Evolutionary conservation across 2,888 invertebrate species (phyloP), one percentile per base, ranked within the genome.

Genomic region (Macrophya alboannulata): DNA sequence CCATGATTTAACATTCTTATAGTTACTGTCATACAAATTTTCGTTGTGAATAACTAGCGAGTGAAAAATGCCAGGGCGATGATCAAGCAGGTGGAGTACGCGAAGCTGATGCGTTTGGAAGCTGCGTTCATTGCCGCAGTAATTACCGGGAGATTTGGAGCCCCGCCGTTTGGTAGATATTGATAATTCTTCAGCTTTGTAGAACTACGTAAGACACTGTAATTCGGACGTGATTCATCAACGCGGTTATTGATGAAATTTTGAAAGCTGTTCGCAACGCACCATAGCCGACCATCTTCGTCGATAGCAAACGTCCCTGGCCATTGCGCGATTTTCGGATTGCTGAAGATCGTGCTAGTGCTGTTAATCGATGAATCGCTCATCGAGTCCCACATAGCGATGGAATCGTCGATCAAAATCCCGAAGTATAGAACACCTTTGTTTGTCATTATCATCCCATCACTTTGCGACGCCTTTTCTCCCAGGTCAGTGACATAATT

Each of bases 361-460:
- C 95, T 94, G 76, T 94, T 94, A 68, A 93, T 92, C 90, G 96
- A 96, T 72, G 95, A 94, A 12, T 86, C 83, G 10, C 9, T n/a
- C n/a, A 4, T 95, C 0, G 96, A 95, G 92, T 97, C 96, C 97
- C 97, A 97, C 93, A 95, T 95, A n/a, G 96, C 96, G 81, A 97
- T 95, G 40, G 96, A 96, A 87, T 96, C 96, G 89, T 96, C 95
- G 79, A 95, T 95, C 84, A 97, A 92, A 37, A 97, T 94, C 65
- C 97, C 97, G 92, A 95, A 97, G 93, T 96, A 97, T 12, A 97
- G 94, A 8, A 95, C 92, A 4, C 97, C 97, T 25, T 94, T 94
- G n/a, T 96, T 95, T 89, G 97, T 96, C 96, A 97, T 96, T 86
- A 96, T 95, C 96, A 97, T 97, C 0, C 97, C 97, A 89, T 96